Percentiles rank a stretch among this genome's conserved stretches.
Evolutionary conservation across 2,888 invertebrate species (phyloP).

Genomic region (Conus canariensis): DNA sequence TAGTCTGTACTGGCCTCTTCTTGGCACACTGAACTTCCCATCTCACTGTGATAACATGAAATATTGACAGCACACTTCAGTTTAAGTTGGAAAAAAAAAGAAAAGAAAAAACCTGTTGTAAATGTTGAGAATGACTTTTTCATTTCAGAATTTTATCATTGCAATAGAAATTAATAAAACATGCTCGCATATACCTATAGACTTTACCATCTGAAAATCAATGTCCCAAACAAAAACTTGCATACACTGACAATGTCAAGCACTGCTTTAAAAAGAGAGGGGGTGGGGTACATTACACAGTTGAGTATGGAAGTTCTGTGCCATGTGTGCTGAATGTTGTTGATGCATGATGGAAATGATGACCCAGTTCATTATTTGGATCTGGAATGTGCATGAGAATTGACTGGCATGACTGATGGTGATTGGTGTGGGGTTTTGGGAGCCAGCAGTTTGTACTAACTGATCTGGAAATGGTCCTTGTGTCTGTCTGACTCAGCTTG

Average conservation of each 20-base stretch:
- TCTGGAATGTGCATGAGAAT: slow-evolving; percentile 41
- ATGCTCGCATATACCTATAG: too few relatives aligned
- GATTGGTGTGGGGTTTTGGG: slow-evolving; percentile 40
- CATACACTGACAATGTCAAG: not conserved
- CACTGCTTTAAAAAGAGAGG: not conserved
- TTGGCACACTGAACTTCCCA: slow-evolving; percentile 27
- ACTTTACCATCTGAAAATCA: too few relatives aligned
- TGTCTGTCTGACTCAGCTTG: slow-evolving; percentile 28
- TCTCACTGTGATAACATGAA: not conserved
- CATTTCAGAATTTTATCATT: too few relatives aligned
- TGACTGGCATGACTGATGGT: slow-evolving; percentile 44
- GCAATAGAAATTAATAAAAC: too few relatives aligned
- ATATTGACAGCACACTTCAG: not conserved
- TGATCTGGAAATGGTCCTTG: slow-evolving; percentile 36
- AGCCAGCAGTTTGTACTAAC: slow-evolving; percentile 38
- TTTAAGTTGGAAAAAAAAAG: too few relatives aligned
- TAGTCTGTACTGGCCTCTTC: slow-evolving; percentile 45
- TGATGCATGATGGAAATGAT: slow-evolving; percentile 40
- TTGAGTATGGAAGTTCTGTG: slow-evolving; percentile 30
- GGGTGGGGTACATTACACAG: not conserved
- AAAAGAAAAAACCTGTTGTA: too few relatives aligned
- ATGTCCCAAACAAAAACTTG: not conserved
- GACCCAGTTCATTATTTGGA: slow-evolving; percentile 31
- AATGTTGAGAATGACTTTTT: too few relatives aligned
- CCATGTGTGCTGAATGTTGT: slow-evolving; percentile 44